Percentiles rank a stretch among this genome's conserved stretches.
These are phyloP conservation scores for Galerucella calmariensis DNA, from an alignment of 2,888 invertebrate genomes.

Conservation along the genomic window DNA sequence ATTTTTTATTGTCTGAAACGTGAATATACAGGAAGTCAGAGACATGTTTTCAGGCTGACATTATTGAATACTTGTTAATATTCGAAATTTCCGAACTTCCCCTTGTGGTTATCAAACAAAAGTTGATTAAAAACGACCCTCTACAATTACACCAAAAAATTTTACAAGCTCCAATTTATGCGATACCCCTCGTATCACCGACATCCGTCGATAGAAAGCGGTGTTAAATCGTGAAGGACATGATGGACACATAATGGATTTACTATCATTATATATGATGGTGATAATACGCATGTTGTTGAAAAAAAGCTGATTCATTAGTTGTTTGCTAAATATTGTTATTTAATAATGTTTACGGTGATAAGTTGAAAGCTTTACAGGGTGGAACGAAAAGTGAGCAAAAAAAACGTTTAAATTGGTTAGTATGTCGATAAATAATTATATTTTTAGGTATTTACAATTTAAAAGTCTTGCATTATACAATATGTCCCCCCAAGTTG, in stretches of 20 bases:
- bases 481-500: too few relatives aligned
- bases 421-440: too few relatives aligned
- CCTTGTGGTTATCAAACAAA: too few relatives aligned
- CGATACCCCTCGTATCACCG: background rate
- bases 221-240: constrained; percentile 3
- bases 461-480: too few relatives aligned
- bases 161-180: background rate
- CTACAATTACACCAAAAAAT: too few relatives aligned
- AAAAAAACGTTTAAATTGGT: too few relatives aligned
- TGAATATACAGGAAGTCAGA: background rate
- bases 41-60: constrained; percentile 1
- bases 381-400: background rate
- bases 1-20: background rate
- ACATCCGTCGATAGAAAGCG: constrained; percentile 3
- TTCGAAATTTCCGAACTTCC: background rate
- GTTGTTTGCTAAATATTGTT: constrained; percentile 12
- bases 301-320: constrained; percentile 6
- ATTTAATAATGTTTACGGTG: constrained; percentile 9
- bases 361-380: background rate
- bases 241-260: constrained; percentile 2
- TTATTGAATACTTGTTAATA: background rate
- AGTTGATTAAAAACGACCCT: too few relatives aligned
- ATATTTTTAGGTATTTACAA: too few relatives aligned
- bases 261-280: background rate
- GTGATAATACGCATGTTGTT: background rate